Conservation (phyloP, 1,140 invertebrate genomes). For the Nephila pilipes region DNA sequence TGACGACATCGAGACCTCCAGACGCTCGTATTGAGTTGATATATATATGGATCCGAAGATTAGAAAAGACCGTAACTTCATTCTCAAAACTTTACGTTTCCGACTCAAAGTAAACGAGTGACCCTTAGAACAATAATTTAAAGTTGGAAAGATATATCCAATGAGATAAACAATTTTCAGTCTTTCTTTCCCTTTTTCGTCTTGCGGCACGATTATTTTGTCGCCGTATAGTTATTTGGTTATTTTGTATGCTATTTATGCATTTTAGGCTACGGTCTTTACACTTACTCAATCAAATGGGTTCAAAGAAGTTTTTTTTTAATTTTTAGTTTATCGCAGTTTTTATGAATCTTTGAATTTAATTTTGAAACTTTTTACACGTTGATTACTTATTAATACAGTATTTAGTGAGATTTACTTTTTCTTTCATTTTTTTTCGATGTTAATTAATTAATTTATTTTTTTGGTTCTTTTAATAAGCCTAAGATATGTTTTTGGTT, state of each 20-base stretch:
- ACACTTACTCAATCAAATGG: not conserved
- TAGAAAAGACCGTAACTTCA: constrained; percentile 3
- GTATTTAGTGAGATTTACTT: too few relatives aligned
- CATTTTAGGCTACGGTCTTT: not conserved
- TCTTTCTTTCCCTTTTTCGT: not conserved
- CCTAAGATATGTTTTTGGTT: too few relatives aligned
- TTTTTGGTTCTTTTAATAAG: too few relatives aligned
- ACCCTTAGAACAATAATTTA: not conserved
- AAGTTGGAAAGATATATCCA: not conserved
- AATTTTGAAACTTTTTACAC: too few relatives aligned
- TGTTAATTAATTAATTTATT: too few relatives aligned
- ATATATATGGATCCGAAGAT: not conserved
- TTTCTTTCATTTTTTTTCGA: too few relatives aligned
- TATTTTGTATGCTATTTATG: not conserved
- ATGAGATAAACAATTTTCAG: not conserved
- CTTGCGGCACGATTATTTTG: not conserved
- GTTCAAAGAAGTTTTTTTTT: not conserved
- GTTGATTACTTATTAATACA: too few relatives aligned
- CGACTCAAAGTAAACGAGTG: not conserved
- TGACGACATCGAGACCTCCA: not conserved
- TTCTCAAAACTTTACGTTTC: not conserved
- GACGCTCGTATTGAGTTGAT: constrained; percentile 4
- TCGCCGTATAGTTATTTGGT: not conserved
- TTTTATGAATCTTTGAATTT: too few relatives aligned
- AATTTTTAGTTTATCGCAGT: too few relatives aligned